Evolutionary conservation across 2,888 invertebrate species (phyloP), one percentile per base, ranked within the genome.

Genomic region (Drosophila greeni): DNA sequence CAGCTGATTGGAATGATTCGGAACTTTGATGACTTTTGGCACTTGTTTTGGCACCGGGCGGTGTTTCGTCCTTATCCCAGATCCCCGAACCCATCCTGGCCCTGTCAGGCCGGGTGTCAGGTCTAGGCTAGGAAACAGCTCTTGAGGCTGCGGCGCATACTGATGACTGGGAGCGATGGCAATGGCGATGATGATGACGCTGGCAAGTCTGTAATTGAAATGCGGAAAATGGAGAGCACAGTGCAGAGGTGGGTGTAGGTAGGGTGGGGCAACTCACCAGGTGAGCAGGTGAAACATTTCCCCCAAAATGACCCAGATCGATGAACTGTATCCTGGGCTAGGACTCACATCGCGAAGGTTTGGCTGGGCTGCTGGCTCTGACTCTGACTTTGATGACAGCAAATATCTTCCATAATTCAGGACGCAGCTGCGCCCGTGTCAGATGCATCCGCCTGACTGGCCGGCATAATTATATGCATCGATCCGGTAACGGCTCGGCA

Each of bases 121-220:
- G 65, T 64, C 66, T 57, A 65, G 65, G 65, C 66, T 64, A 64
- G 65, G 51, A 45, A 51, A 20, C 61, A 67, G 74, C 70, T 74
- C 78, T 77, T 67, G 60, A 80, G 65, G 57, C 66, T 47, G 67
- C 75, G 72, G 68, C 66, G 66, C 70, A 72, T 74, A 62, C 65
- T 72, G 66, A 70, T 75, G 75, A 39, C 39, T 39, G 7, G 39
- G 39, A 39, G 39, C 20, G 39, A 61, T 51, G 73, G 45, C 45
- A 54, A 48, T 18, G n/a, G n/a, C n/a, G n/a, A n/a, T n/a, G n/a
- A n/a, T n/a, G n/a, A n/a, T n/a, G n/a, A n/a, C n/a, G n/a, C n/a
- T n/a, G 55, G 57, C 61, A 31, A 64, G 65, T 71, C 76, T 77
- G 76, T 73, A 78, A 81, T 78, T 79, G 76, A 81, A 78, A 81